Evolutionary conservation across 1,140 invertebrate species (phyloP), one percentile per base, ranked within the genome.

Genomic region (Ceratosolen fusciceps): DNA sequence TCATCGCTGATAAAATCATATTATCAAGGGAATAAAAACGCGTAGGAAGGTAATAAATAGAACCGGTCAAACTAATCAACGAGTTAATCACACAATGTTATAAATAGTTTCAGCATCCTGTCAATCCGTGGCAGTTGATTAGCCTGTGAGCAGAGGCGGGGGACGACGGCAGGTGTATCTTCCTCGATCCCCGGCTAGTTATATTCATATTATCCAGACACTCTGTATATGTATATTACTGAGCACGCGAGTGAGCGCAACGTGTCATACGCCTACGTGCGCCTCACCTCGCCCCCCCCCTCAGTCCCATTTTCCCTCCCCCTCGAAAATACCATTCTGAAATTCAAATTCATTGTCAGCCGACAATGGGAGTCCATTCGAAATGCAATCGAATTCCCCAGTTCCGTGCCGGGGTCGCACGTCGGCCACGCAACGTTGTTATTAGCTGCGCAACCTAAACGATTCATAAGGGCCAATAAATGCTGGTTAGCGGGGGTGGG

Each of bases 81-180:
- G 12, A 74, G 34, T 34, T 74, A 62, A 74, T 47, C 24, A 34
- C 24, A 24, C n/a, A n/a, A n/a, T 14, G 14, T 37, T 47, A 29
- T 31, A 62, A 29, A 39, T 5, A 16, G 31, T 21, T 58, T 62
- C 24, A 19, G 19, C 14, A 26, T 21, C 68, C 26, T 43, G 37
- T 67, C 65, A 43, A 52, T 52, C 7, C 68, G 26, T 29, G 26
- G 21, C n/a, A 60, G 52, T 74, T 60, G 43, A 49, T n/a, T 75
- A 14, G 24, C 60, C 37, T 24, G 16, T n/a, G 37, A 16, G 58
- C 47, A 34, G 73, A 47, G 37, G 37, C 60, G 10, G 26, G 19
- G 47, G 24, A n/a, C 60, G 26, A 76, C 37, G 60, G 60, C 74
- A 76, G 74, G 60, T 76, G 60, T 56, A 31, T 67, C 19, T 62